Conservation (phyloP, 2,888 invertebrate genomes). For the Dicycla oo region DNA sequence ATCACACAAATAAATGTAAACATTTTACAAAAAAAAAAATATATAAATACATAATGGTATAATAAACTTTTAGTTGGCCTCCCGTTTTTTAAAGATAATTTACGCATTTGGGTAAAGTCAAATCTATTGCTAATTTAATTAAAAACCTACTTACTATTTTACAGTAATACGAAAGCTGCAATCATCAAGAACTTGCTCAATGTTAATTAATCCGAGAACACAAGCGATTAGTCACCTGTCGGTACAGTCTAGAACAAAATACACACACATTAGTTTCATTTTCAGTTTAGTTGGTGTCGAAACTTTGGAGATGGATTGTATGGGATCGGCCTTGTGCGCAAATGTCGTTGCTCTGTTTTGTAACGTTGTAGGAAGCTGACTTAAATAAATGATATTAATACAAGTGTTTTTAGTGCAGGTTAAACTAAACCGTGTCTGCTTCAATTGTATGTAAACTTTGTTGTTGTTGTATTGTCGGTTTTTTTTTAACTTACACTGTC, state of each 20-base stretch:
- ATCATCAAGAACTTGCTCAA: slow-evolving; percentile 30
- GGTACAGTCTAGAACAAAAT: slow-evolving; percentile 47
- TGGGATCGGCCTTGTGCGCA: slow-evolving; percentile 38
- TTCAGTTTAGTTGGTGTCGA: slow-evolving; percentile 38
- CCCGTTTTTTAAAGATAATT: too few relatives aligned
- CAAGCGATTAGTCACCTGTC: slow-evolving; percentile 44
- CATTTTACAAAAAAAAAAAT: too few relatives aligned
- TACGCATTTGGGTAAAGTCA: too few relatives aligned
- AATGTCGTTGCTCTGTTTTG: slow-evolving; percentile 46
- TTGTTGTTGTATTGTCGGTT: too few relatives aligned
- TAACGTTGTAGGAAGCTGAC: slow-evolving; percentile 35
- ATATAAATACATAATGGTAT: too few relatives aligned
- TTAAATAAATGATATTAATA: background rate
- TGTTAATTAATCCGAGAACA: slow-evolving; percentile 38
- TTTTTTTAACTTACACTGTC: too few relatives aligned
- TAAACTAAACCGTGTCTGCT: background rate
- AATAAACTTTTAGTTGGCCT: too few relatives aligned
- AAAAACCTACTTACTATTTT: too few relatives aligned
- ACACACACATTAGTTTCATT: slow-evolving; percentile 44
- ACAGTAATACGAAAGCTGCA: background rate
- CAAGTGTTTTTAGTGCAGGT: background rate
- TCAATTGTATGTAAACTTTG: background rate
- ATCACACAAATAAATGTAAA: too few relatives aligned
- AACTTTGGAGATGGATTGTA: slow-evolving; percentile 47
- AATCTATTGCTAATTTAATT: too few relatives aligned